Percentiles rank a stretch among this genome's conserved stretches.
phyloP scores from a whole-genome alignment of 2,888 invertebrate species.

The Conistra vaccinii region DNA sequence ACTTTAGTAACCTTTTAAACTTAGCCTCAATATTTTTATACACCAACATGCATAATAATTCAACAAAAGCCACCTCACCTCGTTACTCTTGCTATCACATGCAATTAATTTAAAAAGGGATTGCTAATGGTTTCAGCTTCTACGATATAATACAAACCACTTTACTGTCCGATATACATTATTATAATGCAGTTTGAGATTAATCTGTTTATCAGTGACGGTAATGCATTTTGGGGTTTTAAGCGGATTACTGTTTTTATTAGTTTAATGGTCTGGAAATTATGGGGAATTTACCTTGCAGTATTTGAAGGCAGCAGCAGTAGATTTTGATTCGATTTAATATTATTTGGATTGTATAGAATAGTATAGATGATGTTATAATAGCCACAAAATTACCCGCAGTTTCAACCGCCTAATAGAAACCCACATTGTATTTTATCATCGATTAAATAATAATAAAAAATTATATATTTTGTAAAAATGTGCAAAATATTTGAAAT shows the following conservation, averaged over 20 bases:
- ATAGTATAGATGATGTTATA: background rate
- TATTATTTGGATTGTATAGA: background rate
- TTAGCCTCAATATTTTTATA: background rate
- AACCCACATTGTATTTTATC: too few relatives aligned
- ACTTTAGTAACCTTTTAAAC: background rate
- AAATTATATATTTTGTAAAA: too few relatives aligned
- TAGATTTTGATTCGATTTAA: background rate
- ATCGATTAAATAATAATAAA: too few relatives aligned
- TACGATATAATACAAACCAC: conserved; percentile 40
- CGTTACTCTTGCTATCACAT: background rate
- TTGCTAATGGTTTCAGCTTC: conserved; percentile 35
- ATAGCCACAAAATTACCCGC: background rate
- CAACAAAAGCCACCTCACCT: background rate
- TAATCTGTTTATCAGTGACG: conserved; percentile 36
- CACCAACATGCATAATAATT: background rate
- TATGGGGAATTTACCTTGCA: background rate
- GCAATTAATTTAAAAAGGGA: conserved; percentile 44
- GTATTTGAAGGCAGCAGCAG: background rate
- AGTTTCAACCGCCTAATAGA: background rate
- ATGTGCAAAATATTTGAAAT: background rate
- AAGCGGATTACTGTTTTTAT: conserved; percentile 20
- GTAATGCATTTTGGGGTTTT: conserved; percentile 35
- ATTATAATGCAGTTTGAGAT: conserved; percentile 41
- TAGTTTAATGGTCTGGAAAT: background rate
- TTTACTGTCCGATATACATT: conserved; percentile 26